Conservation (phyloP, 2,888 invertebrate species). For the Actias luna region DNA sequence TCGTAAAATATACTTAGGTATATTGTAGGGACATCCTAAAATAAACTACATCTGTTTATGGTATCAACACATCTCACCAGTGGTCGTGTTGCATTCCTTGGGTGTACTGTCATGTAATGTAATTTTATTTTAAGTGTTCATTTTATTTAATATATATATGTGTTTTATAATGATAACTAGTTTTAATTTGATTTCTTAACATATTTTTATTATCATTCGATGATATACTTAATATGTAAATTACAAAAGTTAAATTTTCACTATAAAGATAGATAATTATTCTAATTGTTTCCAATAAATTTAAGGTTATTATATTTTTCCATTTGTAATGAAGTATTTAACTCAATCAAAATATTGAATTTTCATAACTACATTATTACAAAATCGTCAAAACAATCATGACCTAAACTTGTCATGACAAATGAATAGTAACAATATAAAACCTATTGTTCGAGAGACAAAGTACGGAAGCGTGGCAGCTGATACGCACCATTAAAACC, state of each 20-base stretch:
- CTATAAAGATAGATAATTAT: too few species aligned
- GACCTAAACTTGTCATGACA: slow-evolving; percentile 34
- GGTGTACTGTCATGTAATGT: slow-evolving; percentile 30
- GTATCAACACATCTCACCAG: slow-evolving; percentile 40
- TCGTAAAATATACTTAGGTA: slow-evolving; percentile 57
- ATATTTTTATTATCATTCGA: too few species aligned
- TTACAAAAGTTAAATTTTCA: too few species aligned
- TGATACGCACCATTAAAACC: slow-evolving; percentile 37
- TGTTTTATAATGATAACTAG: slow-evolving; percentile 18
- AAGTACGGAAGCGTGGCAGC: slow-evolving; percentile 57
- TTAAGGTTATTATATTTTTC: too few species aligned
- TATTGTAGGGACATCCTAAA: slow-evolving; percentile 56
- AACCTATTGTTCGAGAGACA: slow-evolving; percentile 55
- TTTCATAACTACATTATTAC: slow-evolving; percentile 14
- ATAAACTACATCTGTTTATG: slow-evolving; percentile 66
- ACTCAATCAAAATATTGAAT: too few species aligned
- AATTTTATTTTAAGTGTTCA: slow-evolving; percentile 28
- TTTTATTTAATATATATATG: slow-evolving; percentile 9
- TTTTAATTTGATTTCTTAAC: neutral
- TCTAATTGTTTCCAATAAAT: too few species aligned
- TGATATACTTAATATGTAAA: too few species aligned
- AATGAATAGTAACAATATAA: slow-evolving; percentile 33
- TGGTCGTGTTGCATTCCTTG: slow-evolving; percentile 34
- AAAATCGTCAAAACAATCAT: slow-evolving; percentile 26
- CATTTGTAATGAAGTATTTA: too few species aligned